phyloP scores from a whole-genome alignment of 2,888 invertebrate species.

The Erpobdella octoculata region DNA sequence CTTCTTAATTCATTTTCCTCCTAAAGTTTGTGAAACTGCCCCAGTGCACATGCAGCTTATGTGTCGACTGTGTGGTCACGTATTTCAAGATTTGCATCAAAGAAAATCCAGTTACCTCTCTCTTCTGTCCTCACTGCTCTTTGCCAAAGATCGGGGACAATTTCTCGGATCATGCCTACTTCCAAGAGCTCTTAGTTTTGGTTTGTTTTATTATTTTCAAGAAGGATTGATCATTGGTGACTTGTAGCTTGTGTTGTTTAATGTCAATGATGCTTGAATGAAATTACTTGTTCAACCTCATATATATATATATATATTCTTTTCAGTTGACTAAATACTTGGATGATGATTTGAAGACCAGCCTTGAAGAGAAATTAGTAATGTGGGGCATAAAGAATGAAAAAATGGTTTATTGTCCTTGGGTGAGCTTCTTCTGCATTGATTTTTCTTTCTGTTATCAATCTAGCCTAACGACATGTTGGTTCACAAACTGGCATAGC shows the following conservation, averaged over 20 bases:
- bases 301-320: too few relatives aligned
- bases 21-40: slow-evolving; percentile 1
- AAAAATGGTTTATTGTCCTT: neutral
- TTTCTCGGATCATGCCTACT: neutral
- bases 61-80: neutral
- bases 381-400: neutral
- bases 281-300: too few relatives aligned
- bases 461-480: too few relatives aligned
- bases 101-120: neutral
- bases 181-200: neutral
- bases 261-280: too few relatives aligned
- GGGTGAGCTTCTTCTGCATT: neutral
- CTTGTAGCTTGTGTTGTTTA: too few relatives aligned
- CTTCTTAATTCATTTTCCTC: too few relatives aligned
- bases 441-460: too few relatives aligned
- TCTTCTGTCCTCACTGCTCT: neutral
- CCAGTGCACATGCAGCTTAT: neutral
- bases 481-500: too few relatives aligned
- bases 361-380: neutral
- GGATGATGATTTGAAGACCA: neutral
- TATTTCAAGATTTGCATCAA: neutral
- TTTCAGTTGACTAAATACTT: neutral
- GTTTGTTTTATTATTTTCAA: too few relatives aligned
- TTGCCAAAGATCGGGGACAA: neutral
- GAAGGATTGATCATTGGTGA: too few relatives aligned